These are phyloP conservation scores for Okapia johnstoni DNA, from an alignment of 2,113 vertebrate species.

Conservation along the genomic window DNA sequence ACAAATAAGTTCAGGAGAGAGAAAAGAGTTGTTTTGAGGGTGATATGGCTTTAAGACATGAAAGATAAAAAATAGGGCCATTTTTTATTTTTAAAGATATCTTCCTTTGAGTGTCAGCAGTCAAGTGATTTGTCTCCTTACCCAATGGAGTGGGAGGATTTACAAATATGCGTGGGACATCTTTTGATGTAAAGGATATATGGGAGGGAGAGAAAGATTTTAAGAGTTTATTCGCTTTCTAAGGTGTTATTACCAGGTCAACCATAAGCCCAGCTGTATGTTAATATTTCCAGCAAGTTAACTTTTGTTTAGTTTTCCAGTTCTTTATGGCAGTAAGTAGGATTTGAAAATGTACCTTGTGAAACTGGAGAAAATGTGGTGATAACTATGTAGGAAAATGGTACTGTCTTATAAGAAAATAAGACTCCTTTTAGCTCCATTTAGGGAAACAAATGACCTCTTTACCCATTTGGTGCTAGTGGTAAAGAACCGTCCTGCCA, in stretches of 20 bases:
- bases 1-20: conserved; percentile 40
- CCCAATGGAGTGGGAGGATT: not conserved
- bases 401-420: not conserved
- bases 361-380: not conserved
- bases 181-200: not conserved
- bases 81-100: not conserved
- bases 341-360: not conserved
- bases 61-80: not conserved
- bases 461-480: not conserved
- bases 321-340: not conserved
- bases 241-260: not conserved
- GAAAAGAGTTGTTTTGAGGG: not conserved
- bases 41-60: not conserved
- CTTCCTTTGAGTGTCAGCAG: conserved; percentile 17
- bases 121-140: not conserved
- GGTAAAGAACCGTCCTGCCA: not conserved
- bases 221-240: conserved; percentile 20
- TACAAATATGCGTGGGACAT: not conserved
- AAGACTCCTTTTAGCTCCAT: not conserved
- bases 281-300: not conserved
- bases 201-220: not conserved
- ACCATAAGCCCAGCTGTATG: not conserved
- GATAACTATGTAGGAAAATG: not conserved
- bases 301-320: not conserved
- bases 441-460: conserved; percentile 1